Conservation (phyloP, 2,113 vertebrate genomes). For the Struthidea cinerea region DNA sequence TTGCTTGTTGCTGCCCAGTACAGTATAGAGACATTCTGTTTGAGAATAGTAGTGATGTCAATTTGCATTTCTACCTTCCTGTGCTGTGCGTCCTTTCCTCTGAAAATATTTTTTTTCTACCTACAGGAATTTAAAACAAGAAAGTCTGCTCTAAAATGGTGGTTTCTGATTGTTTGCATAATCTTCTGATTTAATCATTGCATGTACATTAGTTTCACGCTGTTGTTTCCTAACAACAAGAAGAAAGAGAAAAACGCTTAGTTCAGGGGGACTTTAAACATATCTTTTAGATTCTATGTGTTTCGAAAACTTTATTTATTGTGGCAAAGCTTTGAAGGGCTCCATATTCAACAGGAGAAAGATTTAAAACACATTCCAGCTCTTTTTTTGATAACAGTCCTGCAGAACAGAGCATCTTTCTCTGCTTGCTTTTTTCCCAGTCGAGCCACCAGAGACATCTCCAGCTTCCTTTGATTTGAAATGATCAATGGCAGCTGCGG, state of each 20-base stretch:
- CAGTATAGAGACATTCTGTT: background rate
- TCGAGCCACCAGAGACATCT: conserved; percentile 61
- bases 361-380: conserved; percentile 61
- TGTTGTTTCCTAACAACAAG: background rate
- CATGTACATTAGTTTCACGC: background rate
- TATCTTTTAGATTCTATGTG: conserved; percentile 42
- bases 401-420: conserved; percentile 67
- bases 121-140: background rate
- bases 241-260: background rate
- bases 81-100: background rate
- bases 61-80: background rate
- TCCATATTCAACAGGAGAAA: conserved; percentile 57
- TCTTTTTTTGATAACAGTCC: conserved; percentile 55
- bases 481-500: conserved; percentile 74
- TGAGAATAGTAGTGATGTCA: background rate
- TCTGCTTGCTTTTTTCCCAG: conserved; percentile 9
- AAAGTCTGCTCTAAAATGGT: background rate
- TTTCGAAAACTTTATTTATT: conserved; percentile 72
- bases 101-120: background rate
- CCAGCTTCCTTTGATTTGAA: conserved; percentile 71
- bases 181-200: background rate
- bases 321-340: conserved; percentile 57
- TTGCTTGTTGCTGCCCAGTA: background rate
- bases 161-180: background rate
- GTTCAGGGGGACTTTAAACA: conserved; percentile 48